Base-by-base conservation (phyloP, 2,797 vertebrate genomes). In the Momotus momota region DNA sequence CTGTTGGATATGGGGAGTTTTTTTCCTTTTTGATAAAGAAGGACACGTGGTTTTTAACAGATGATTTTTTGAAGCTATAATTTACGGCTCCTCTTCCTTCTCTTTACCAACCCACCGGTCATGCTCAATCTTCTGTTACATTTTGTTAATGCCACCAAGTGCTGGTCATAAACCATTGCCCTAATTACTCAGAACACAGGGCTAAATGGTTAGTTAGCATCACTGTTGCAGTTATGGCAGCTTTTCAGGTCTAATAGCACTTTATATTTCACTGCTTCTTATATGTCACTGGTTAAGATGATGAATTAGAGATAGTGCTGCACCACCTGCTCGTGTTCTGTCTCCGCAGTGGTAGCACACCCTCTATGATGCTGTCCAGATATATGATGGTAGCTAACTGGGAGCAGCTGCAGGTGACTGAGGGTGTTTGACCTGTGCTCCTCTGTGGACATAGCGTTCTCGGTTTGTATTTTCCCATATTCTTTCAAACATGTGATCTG, bases 251-350 rank as follows among this genome's bases (percentile, higher is more conserved):
- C 86, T 92, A 95, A 97, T 93, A 96, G 95, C 93, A 81, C 96
- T 98, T 97, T 88, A 96, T 97, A 93, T 97, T 97, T 95, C 95
- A 57, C 86, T 98, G 94, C 96, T 97, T 97, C 96, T 97, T 97
- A 89, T 96, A 95, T 96, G 95, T 96, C 97, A 95, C 90, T 97
- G 97, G 95, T 97, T 98, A 97, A 95, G 94, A 97, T 97, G 98
- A 98, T 98, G 87, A 94, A 98, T 97, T 97, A 90, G 93, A 81
- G 95, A 94, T 84, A 90, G 93, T 84, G 46, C 51, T 62, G 71
- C 73, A 92, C 67, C 92, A 97, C 86, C 95, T 96, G 95, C 80
- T 97, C 71, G 7, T 49, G 41, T 82, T 79, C 77, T 94, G 38
- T 51, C 58, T 80, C 2, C 0, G 14, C 45, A 40, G 4, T 4